Evolutionary conservation across 2,797 vertebrate genomes (phyloP), one percentile per base, ranked within the genome.

Genomic region (Notolabrus celidotus): DNA sequence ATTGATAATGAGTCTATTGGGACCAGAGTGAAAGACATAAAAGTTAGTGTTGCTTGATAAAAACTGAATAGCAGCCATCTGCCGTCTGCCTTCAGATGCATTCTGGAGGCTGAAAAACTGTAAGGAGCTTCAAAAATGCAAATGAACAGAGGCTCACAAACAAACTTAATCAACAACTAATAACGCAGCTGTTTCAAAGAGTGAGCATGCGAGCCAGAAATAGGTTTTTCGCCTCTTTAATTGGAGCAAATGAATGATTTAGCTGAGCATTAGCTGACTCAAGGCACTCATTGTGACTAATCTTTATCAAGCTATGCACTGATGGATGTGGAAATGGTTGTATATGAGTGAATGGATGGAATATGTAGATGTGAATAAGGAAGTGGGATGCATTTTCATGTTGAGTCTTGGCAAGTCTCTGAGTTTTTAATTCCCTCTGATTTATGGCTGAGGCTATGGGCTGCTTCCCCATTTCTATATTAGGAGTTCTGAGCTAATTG

Each of bases 171-270:
- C 91, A 91, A 88, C 88, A 86, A 87, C 86, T 89, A 92, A 91
- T 89, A 91, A 88, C 65, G 64, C 91, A 92, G 89, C 89, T 89
- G 91, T 92, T 91, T 91, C 64, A 79, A 80, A 84, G 80, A 82
- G 54, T 20, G 74, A 80, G 54, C 56, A 19, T 61, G 71, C 14
- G 9, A 77, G 87, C 74, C 80, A 82, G 77, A 88, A 92, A 90
- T 87, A 83, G 86, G 75, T 82, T 89, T 90, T 88, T 85, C 12
- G 75, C 74, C 77, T 77, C 70, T 88, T 92, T 90, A 89, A 92
- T 93, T 91, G 86, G 82, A 88, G 88, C 85, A 91, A 92, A 92
- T 92, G 70, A 91, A 93, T 90, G 87, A 91, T 91, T 92, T 90
- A 90, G 90, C 79, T 63, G 82, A 83, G 86, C 83, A 85, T 90